Percentiles rank a stretch among this genome's conserved stretches.
Conservation (phyloP, 2,113 vertebrate species). For the Diphyllodes magnificus region DNA sequence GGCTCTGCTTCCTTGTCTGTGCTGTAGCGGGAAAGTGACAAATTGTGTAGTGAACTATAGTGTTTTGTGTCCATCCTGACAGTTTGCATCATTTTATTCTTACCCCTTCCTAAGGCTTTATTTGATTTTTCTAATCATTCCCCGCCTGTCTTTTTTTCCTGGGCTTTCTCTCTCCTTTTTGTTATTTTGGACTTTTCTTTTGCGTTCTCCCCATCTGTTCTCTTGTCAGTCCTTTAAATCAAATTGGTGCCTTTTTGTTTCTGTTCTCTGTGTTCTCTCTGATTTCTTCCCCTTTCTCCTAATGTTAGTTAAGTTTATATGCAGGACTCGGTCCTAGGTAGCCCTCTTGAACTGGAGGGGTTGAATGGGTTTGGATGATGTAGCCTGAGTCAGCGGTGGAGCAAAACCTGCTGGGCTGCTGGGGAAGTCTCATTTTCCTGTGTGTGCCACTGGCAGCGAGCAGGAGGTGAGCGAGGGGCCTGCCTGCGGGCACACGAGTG, state of each 20-base stretch:
- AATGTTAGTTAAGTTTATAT: not conserved
- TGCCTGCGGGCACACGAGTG: not conserved
- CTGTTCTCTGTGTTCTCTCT: not conserved
- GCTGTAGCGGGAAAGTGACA: not conserved
- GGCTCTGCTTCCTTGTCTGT: not conserved
- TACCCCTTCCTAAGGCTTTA: not conserved
- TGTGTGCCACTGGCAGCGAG: not conserved
- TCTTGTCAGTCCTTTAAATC: not conserved
- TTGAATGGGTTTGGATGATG: not conserved
- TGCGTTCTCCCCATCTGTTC: not conserved
- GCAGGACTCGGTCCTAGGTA: not conserved
- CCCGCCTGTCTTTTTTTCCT: fast-evolving
- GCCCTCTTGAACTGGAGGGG: not conserved
- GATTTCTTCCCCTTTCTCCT: not conserved
- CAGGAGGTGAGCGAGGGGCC: not conserved
- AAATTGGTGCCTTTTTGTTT: not conserved
- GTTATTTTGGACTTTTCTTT: not conserved
- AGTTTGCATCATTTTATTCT: not conserved
- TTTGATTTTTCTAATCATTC: not conserved
- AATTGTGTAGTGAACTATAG: not conserved
- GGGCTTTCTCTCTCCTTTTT: not conserved
- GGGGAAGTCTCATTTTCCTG: not conserved
- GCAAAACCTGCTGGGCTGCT: not conserved
- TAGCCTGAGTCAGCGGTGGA: not conserved
- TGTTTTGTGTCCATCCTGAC: not conserved